Evolutionary conservation across 2,888 invertebrate genomes (phyloP), one percentile per base, ranked within the genome.

Genomic region (Microplitis deprimator): DNA sequence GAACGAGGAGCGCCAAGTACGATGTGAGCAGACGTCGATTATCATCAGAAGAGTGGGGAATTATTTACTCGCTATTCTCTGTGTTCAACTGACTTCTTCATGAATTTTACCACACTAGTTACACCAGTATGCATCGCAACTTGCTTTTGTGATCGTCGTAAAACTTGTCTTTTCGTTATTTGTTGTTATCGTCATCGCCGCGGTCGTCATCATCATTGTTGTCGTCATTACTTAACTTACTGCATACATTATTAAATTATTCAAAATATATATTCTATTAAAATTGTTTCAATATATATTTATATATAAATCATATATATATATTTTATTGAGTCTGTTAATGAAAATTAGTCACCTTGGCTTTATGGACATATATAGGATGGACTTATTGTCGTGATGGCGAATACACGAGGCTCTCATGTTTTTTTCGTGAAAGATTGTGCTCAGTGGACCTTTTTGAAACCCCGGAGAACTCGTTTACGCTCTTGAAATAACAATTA

Each of bases 41-140:
- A 69, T 38, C 74, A 59, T 38, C 60, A 6, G 17, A 70, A 73
- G 74, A 78, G 78, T 60, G 73, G 74, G 76, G 71, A 79, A 60
- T 79, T 82, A 82, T 82, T 83, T 83, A 83, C 82, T 82, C 78
- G 82, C 79, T 82, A 81, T 82, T 82, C 80, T 77, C 79, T 82
- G 80, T 82, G 75, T 79, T 71, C 77, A 64, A 65, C 73, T 50
- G 50, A 50, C 50, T 50, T 50, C 50, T 50, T 50, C 76, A 79
- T 78, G 77, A 76, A 71, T 77, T 81, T 80, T 77, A 76, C 76
- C 71, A 81, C 80, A 80, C 73, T 72, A 75, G 70, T 79, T 77
- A 50, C 81, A 80, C 77, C 82, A 82, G 82, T 82, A 80, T 76
- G 80, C 79, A 76, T 76, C 77, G 80, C 76, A 78, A 76, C 80